A percentile compares a stretch with the other conserved stretches of the same genome.
Evolutionary conservation across 2,113 vertebrate species (phyloP).

Genomic region (Mellivora capensis): DNA sequence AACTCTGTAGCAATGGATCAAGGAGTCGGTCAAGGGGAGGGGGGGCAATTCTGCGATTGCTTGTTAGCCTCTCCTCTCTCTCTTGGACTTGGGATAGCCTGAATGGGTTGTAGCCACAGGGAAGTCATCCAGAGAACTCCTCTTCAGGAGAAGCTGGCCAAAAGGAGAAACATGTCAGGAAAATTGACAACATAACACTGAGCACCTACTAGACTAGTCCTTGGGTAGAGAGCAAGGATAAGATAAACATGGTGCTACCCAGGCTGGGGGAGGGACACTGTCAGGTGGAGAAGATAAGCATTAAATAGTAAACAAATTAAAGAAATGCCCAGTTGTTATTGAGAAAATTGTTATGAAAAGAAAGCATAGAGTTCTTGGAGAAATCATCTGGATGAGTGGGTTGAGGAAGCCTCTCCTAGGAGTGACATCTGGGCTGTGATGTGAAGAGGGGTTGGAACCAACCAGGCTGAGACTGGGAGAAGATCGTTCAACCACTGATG

Average conservation of each 20-base stretch:
- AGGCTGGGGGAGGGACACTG: fast-evolving
- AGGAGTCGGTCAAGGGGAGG: background rate
- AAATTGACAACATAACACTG: background rate
- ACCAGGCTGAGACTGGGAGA: background rate
- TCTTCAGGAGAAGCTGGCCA: background rate
- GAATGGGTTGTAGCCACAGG: background rate
- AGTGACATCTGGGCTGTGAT: background rate
- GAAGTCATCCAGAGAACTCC: background rate
- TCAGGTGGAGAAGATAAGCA: background rate
- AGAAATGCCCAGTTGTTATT: background rate
- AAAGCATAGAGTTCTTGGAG: background rate
- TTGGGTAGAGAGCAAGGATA: background rate
- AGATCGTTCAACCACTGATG: background rate
- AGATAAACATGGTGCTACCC: too few relatives aligned
- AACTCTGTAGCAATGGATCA: background rate
- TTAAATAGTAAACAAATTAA: background rate
- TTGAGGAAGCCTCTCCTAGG: background rate
- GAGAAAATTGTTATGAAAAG: background rate
- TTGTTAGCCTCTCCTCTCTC: background rate
- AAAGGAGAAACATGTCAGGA: background rate
- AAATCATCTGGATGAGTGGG: background rate
- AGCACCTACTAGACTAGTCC: background rate
- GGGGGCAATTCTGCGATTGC: background rate
- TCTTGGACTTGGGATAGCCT: background rate
- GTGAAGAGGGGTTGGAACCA: background rate